Evolutionary conservation across 2,113 vertebrate genomes (phyloP), one percentile per base, ranked within the genome.

Genomic region (Emydura subglobosa): DNA sequence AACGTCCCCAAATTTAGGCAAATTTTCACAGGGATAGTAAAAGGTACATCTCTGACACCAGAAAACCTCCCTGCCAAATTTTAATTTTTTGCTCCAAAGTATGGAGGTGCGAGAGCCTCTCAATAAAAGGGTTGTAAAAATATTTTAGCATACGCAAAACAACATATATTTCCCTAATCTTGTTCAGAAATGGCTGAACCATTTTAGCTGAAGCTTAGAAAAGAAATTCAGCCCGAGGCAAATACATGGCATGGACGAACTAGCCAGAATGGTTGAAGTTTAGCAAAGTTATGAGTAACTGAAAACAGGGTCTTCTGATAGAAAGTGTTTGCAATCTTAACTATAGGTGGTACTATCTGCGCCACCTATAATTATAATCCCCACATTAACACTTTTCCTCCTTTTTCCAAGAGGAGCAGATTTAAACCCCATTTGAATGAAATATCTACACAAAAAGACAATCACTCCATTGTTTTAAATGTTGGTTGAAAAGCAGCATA

Each of bases 111-210:
- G 57, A 25, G 51, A 82, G 6, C 13, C 31, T 72, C 7, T 34
- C 68, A 51, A 82, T 65, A 51, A 81, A 85, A 82, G 44, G 16
- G 22, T 78, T 88, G 44, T 25, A 16, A 1, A 4, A 42, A 50
- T 42, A 57, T 13, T 19, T 51, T 14, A 85, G 14, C 65, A 44
- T 5, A 10, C 9, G 31, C 16, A 42, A 13, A 11, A 3, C 51
- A 29, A 6, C 7, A 6, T 51, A 1, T 59, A 1, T 87, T 79
- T 94, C 78, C 29, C 44, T 79, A 57, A 54, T 16, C 19, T 79
- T 44, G 31, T 51, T n/a, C 7, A 13, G 57, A 94, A 31, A 0
- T 0, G 0, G 1, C n/a, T 82, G 12, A 59, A 25, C 57, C 10
- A 29, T 59, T 74, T 89, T 83, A 42, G 68, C 42, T 86, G 10